Evolutionary conservation across 2,797 vertebrate genomes (phyloP), one percentile per base, ranked within the genome.

Genomic region (Danio choprae): DNA sequence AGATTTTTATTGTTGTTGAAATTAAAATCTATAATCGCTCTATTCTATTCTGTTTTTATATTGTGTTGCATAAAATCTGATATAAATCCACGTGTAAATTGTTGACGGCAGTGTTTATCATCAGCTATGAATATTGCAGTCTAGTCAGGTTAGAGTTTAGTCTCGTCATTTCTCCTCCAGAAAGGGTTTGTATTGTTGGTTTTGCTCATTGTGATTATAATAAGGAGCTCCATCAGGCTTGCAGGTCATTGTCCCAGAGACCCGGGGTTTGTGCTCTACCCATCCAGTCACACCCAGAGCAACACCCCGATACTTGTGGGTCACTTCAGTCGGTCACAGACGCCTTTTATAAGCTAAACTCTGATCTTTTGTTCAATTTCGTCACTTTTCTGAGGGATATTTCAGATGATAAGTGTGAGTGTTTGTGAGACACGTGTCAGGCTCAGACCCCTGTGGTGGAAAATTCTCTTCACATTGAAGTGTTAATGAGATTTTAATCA

Each of bases 201-300:
- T 93, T 90, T 91, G 86, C 90, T 85, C 90, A 90, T 92, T 89
- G 80, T 92, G 78, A 94, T 95, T 94, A 89, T 94, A 94, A 95
- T 93, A 29, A 86, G 84, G 89, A 86, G 86, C 87, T 91, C 92
- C 88, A 94, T 94, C 93, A 93, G 90, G 91, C 88, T 90, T 90
- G 86, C 92, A 91, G 90, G 82, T 89, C 85, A 90, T 94, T 95
- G 92, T 94, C 88, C 90, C 85, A 88, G 88, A 86, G 88, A 92
- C 89, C 90, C 86, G 87, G 87, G 87, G 89, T 91, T 87, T 67
- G 22, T 46, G 11, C 48, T 18, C 38, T 29, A 29, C 36, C 48
- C 4, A 20, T 60, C 15, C 44, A 13, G 4, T 36, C 50, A 64
- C 58, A 41, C 50, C 72, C 63, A 7, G 20, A 4, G 20, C 58